A percentile compares a stretch with the other conserved stretches of the same genome.
Evolutionary conservation across 23 tunicate genomes (phyloP).

Genomic region (Trididemnum miniatum): DNA sequence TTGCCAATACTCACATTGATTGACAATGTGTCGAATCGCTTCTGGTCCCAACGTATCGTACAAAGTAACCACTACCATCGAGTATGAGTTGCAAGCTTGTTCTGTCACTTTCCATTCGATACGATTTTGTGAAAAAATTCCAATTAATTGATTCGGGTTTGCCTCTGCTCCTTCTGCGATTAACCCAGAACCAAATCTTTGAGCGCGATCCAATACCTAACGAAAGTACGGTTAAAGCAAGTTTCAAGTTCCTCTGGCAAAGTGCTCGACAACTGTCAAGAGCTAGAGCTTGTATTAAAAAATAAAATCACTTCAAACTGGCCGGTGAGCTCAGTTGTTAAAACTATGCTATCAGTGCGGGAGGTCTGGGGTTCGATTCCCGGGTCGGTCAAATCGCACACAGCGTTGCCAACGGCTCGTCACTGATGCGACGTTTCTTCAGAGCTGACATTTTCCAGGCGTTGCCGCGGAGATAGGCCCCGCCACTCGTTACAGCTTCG

Average conservation of each 20-base stretch:
- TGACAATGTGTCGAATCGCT: slow-evolving; percentile 30
- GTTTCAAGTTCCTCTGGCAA: not conserved
- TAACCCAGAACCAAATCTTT: slow-evolving; percentile 39
- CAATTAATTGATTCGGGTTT: slow-evolving; percentile 33
- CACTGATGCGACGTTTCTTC: too few species aligned
- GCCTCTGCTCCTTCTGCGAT: slow-evolving; percentile 26
- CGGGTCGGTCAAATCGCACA: too few species aligned
- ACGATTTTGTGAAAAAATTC: slow-evolving; percentile 36
- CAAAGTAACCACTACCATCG: slow-evolving; percentile 48
- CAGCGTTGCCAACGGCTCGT: too few species aligned
- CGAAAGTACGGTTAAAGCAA: not conserved
- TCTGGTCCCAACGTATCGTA: slow-evolving; percentile 45
- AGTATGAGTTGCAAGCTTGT: slow-evolving; percentile 34
- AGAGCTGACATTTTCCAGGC: too few species aligned
- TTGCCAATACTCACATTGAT: slow-evolving; percentile 14
- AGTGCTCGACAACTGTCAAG: not conserved
- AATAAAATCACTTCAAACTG: too few species aligned
- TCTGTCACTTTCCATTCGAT: slow-evolving; percentile 39
- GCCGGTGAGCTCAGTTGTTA: too few species aligned
- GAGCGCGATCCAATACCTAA: slow-evolving; percentile 13
- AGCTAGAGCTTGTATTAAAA: too few species aligned
- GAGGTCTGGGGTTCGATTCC: too few species aligned
- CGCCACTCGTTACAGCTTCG: too few species aligned
- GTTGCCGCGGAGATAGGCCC: too few species aligned
- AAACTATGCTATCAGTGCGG: too few species aligned